phyloP scores from a whole-genome alignment of 2,888 invertebrate species.

The Scotopteryx bipunctaria region DNA sequence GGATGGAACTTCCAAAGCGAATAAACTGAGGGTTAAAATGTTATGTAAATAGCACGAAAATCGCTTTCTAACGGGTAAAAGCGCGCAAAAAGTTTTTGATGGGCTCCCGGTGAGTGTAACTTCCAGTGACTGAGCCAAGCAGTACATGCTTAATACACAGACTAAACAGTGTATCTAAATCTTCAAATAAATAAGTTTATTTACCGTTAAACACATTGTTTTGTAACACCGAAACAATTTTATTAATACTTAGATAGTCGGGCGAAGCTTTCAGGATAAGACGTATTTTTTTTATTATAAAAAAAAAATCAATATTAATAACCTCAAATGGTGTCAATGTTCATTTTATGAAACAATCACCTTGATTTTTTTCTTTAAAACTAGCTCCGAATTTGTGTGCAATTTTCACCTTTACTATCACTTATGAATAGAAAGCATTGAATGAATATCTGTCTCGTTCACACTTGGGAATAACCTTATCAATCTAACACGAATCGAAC shows the following conservation, averaged over 20 bases:
- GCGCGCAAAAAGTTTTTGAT: constrained; percentile 71
- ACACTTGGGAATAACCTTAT: constrained; percentile 81
- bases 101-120: constrained; percentile 50
- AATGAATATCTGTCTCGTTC: constrained; percentile 79
- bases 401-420: constrained; percentile 62
- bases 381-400: constrained; percentile 33
- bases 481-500: constrained; percentile 83
- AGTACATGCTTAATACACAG: constrained; percentile 48
- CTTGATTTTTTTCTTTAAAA: neutral
- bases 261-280: no score
- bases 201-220: no score
- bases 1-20: constrained; percentile 64
- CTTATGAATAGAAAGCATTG: constrained; percentile 74
- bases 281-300: no score
- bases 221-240: no score
- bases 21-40: constrained; percentile 59
- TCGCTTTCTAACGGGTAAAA: constrained; percentile 68
- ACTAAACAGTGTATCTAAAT: constrained; percentile 24
- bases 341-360: no score
- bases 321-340: no score
- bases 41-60: constrained; percentile 70
- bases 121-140: constrained; percentile 24
- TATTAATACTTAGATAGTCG: no score
- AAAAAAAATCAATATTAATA: no score
- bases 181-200: neutral